Conservation (phyloP, 2,797 vertebrate species). For the Dermochelys coriacea region DNA sequence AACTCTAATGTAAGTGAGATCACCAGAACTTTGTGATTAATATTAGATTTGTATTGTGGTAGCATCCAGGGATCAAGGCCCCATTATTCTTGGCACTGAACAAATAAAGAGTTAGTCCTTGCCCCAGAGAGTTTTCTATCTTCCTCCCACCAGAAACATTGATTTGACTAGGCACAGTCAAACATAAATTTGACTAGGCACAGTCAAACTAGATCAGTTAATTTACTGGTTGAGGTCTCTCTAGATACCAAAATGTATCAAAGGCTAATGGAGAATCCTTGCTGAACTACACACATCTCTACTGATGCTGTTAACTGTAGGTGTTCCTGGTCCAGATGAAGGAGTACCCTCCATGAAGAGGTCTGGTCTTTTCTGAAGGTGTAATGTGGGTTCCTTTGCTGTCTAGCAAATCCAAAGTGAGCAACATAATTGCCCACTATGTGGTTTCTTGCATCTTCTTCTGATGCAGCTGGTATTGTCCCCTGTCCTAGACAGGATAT, state of each 20-base stretch:
- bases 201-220: no score
- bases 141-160: no score
- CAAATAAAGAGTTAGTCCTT: no score
- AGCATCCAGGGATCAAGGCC: no score
- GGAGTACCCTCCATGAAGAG: background rate
- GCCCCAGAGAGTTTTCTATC: no score
- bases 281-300: background rate
- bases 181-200: no score
- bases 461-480: background rate
- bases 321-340: background rate
- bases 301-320: background rate
- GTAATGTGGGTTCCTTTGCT: background rate
- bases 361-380: background rate
- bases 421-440: background rate
- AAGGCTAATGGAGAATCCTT: no score
- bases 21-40: background rate
- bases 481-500: background rate
- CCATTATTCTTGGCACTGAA: no score
- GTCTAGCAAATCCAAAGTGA: background rate
- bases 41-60: no score
- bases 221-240: no score
- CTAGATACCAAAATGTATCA: no score
- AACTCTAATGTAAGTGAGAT: background rate
- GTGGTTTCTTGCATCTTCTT: background rate
- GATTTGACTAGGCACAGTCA: no score